A percentile compares a stretch with the other conserved stretches of the same genome.
Evolutionary conservation across 2,113 vertebrate genomes (phyloP).

Genomic region (Potamarius usumacintae): DNA sequence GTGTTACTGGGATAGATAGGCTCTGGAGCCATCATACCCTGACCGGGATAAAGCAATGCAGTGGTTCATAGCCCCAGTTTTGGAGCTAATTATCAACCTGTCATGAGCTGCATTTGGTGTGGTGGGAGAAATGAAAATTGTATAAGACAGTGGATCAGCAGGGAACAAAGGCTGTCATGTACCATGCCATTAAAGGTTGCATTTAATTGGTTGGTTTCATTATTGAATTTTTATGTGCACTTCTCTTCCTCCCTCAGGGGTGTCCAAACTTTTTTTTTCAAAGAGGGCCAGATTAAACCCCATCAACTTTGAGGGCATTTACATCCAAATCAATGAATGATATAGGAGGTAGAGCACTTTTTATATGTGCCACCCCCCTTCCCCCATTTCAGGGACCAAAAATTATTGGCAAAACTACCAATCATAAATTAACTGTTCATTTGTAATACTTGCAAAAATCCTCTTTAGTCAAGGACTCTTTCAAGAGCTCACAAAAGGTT

Average conservation of each 20-base stretch:
- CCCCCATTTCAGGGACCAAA: not conserved
- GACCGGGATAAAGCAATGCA: not conserved
- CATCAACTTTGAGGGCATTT: not conserved
- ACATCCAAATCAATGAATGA: not conserved
- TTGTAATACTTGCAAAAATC: not conserved
- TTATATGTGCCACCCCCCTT: not conserved
- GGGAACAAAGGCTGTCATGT: not conserved
- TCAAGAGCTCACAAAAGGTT: not conserved
- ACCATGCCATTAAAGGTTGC: not conserved
- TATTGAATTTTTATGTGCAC: not conserved
- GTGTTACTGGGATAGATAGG: not conserved
- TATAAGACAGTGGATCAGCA: not conserved
- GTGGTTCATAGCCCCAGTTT: not conserved
- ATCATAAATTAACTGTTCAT: not conserved
- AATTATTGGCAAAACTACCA: not conserved
- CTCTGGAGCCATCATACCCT: not conserved
- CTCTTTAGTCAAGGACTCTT: not conserved
- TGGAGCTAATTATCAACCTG: not conserved
- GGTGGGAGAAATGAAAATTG: not conserved
- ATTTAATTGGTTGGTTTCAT: not conserved
- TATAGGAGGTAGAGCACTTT: not conserved
- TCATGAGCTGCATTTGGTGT: not conserved
- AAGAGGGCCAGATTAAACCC: not conserved
- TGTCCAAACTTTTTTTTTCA: not conserved
- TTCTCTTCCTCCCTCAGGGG: not conserved